phyloP scores from a whole-genome alignment of 2,113 vertebrate species.

The Xiphophorus maculatus region DNA sequence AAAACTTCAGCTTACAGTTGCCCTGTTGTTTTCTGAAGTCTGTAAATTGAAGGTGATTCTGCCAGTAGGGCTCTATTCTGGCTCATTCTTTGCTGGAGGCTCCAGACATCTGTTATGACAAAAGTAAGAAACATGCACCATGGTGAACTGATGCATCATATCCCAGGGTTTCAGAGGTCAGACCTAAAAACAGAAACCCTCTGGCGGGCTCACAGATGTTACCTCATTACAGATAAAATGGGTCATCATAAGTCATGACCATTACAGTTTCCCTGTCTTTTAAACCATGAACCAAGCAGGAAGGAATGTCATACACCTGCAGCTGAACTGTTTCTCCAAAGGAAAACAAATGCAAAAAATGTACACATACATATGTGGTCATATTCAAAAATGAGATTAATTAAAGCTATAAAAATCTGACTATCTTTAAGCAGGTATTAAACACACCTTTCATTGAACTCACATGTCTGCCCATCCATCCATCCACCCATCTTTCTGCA shows the following conservation, averaged over 20 bases:
- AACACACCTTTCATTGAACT: not conserved
- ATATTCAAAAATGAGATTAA: not conserved
- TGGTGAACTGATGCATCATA: constrained; percentile 21
- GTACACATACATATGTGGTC: not conserved
- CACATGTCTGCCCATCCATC: no score
- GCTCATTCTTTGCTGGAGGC: constrained; percentile 27
- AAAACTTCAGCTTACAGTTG: no score
- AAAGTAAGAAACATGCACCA: not conserved
- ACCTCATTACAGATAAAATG: constrained; percentile 14
- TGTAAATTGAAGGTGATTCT: constrained; percentile 11
- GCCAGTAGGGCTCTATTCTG: constrained; percentile 30
- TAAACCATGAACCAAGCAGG: constrained; percentile 3
- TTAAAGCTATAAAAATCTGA: not conserved
- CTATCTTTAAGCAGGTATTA: not conserved
- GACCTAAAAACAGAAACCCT: constrained; percentile 12
- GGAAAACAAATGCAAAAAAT: not conserved
- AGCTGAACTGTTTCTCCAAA: not conserved
- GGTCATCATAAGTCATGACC: constrained; percentile 3
- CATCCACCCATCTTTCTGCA: no score
- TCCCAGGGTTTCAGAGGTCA: not conserved
- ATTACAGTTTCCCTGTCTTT: not conserved
- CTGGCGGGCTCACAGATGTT: not conserved
- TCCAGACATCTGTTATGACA: constrained; percentile 17
- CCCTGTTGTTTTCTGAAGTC: not conserved
- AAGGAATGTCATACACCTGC: constrained; percentile 3